Evolutionary conservation across 92 coral and sea anemone species (phyloP).

Genomic region (Zoanthus sansibaricus): DNA sequence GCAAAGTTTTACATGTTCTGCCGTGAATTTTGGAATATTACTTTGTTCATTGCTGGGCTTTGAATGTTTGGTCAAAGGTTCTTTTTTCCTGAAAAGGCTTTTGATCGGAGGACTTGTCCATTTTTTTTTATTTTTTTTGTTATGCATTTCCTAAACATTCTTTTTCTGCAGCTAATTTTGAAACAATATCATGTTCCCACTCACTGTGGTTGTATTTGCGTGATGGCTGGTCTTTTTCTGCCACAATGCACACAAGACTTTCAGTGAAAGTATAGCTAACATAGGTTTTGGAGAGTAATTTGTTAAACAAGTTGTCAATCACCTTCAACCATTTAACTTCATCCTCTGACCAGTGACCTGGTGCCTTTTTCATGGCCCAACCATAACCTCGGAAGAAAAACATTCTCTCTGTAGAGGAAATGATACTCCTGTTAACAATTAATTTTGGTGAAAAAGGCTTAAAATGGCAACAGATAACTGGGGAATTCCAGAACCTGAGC

Average conservation of each 20-base stretch:
- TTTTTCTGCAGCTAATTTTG: conserved; percentile 1
- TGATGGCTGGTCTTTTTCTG: conserved; percentile 20
- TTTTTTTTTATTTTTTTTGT: neutral
- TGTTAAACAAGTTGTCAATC: conserved; percentile 8
- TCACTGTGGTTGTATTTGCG: conserved; percentile 9
- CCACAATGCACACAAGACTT: conserved; percentile 24
- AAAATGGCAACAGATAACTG: too few relatives aligned
- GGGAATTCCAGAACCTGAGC: too few relatives aligned
- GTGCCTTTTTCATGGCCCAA: conserved; percentile 32
- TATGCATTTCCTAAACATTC: conserved; percentile 1
- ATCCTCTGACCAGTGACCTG: neutral
- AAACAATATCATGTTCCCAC: conserved; percentile 27
- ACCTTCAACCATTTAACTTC: conserved; percentile 25
- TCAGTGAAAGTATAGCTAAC: conserved; percentile 9
- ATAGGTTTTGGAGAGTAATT: conserved; percentile 5
- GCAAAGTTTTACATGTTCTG: conserved; percentile 6
- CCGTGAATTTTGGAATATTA: neutral
- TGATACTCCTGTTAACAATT: neutral
- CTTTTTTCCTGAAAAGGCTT: conserved; percentile 22
- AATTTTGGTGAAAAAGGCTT: too few relatives aligned
- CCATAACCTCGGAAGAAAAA: conserved; percentile 28
- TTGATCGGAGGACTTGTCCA: neutral
- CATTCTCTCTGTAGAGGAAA: neutral
- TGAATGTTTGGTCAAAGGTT: neutral
- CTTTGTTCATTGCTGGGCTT: conserved; percentile 1